These are phyloP conservation scores for Spinus olivaceus DNA, from an alignment of 2,797 vertebrate species.

Conservation along the genomic window DNA sequence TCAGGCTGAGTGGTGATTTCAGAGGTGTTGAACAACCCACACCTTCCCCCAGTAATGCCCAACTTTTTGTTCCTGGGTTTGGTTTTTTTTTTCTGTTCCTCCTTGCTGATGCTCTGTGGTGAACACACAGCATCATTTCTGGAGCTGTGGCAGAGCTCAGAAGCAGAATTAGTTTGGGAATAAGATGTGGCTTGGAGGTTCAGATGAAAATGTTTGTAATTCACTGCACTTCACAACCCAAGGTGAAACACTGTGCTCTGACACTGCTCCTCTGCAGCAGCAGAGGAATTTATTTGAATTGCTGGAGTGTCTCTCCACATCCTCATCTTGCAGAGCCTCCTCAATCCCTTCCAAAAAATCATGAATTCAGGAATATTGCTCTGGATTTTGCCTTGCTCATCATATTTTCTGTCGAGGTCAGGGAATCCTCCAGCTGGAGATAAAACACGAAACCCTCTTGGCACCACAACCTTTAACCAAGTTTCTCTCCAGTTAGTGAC, in stretches of 20 bases:
- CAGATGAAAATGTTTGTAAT: not conserved
- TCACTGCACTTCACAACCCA: not conserved
- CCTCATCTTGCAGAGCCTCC: not conserved
- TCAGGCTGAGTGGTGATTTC: not conserved
- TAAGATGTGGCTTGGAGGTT: not conserved
- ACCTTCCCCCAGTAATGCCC: not conserved
- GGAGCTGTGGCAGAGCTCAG: not conserved
- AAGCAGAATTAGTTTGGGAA: not conserved
- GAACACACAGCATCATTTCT: not conserved
- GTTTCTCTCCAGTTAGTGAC: conserved; percentile 32
- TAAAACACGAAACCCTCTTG: not conserved
- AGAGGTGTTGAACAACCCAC: not conserved
- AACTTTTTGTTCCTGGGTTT: not conserved
- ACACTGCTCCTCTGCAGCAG: not conserved
- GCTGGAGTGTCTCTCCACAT: not conserved
- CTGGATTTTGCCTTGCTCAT: not conserved
- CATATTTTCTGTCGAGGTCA: not conserved
- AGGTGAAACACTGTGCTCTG: not conserved
- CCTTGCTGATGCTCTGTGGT: not conserved
- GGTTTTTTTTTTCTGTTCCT: not conserved
- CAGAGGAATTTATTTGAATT: not conserved
- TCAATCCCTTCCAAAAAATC: not conserved
- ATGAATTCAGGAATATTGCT: not conserved
- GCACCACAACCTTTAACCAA: conserved; percentile 32
- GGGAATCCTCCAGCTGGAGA: not conserved